Evolutionary conservation across 2,888 invertebrate genomes (phyloP).

Genomic region (Chymomyza procnemis): DNA sequence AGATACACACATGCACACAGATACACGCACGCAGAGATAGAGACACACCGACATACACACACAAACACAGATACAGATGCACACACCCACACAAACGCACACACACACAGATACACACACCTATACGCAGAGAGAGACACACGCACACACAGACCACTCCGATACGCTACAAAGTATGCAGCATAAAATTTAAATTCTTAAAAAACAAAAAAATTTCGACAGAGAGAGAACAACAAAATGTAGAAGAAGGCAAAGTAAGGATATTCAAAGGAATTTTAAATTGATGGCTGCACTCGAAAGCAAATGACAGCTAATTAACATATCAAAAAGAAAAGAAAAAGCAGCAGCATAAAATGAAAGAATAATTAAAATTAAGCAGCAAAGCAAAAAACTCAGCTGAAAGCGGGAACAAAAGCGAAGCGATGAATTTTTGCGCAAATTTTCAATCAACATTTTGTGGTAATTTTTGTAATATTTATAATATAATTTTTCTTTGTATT

Average conservation of each 20-base stretch:
- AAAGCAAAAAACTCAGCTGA: not conserved
- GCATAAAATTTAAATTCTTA: not conserved
- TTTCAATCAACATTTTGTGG: not conserved
- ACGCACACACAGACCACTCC: not conserved
- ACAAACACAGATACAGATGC: no score
- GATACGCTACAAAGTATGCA: not conserved
- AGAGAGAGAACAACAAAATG: not conserved
- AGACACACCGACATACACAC: not conserved
- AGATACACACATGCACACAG: not conserved
- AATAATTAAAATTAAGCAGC: not conserved
- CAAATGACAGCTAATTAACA: not conserved
- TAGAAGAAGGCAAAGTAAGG: not conserved
- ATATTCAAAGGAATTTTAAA: not conserved
- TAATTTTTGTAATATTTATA: not conserved
- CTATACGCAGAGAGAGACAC: not conserved
- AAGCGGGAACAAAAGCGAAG: conserved; percentile 1
- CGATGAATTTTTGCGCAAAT: not conserved
- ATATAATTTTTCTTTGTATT: no score
- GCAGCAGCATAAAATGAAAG: not conserved
- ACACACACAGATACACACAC: not conserved
- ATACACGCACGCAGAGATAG: not conserved
- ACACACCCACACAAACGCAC: not conserved
- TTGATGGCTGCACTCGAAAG: not conserved
- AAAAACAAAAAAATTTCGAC: no score
- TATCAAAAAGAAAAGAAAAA: not conserved